phyloP scores from a whole-genome alignment of 2,113 vertebrate genomes.

The Ifrita kowaldi region DNA sequence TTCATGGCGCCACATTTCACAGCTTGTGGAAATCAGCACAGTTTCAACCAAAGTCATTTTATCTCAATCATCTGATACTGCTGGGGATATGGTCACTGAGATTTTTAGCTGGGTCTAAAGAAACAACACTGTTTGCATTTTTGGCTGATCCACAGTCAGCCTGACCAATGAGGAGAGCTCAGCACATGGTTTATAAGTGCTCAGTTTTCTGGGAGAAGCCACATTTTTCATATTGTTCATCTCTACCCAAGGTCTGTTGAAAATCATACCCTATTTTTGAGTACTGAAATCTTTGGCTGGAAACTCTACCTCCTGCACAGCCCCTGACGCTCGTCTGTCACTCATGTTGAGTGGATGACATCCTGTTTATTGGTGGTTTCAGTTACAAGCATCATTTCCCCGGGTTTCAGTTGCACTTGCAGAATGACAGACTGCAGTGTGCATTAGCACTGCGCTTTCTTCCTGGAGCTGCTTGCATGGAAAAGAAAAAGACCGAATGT shows the following conservation, averaged over 20 bases:
- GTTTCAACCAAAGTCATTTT: not conserved
- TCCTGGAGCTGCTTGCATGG: not conserved
- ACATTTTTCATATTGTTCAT: not conserved
- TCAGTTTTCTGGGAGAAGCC: not conserved
- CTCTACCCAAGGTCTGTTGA: not conserved
- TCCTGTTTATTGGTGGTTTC: not conserved
- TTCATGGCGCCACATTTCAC: fast-evolving
- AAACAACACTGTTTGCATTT: not conserved
- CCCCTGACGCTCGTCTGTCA: not conserved
- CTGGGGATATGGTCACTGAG: not conserved
- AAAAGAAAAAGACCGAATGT: not conserved
- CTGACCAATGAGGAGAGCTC: not conserved
- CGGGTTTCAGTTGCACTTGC: not conserved
- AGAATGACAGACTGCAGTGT: not conserved
- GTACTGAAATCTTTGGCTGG: not conserved
- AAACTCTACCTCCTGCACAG: not conserved
- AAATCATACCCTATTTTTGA: not conserved
- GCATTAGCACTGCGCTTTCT: not conserved
- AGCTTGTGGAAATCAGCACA: not conserved
- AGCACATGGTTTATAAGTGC: not conserved
- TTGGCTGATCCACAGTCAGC: not conserved
- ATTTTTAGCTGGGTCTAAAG: not conserved
- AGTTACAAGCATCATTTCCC: not conserved
- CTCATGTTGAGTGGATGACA: not conserved
- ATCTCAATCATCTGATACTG: not conserved